phyloP scores from a whole-genome alignment of 2,113 vertebrate genomes.

The Alouatta palliata region DNA sequence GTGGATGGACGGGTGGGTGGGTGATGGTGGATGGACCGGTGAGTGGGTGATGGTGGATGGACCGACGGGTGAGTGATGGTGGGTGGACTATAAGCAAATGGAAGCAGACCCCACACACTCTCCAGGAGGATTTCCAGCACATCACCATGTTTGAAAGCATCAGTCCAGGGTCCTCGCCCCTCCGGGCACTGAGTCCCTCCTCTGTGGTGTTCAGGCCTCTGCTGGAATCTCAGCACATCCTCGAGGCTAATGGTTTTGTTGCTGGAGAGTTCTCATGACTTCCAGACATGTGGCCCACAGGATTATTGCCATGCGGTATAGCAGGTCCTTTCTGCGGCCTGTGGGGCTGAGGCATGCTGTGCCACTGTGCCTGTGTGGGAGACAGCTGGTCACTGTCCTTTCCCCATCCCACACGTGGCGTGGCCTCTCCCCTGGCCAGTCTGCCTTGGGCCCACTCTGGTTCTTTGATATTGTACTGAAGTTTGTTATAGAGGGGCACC shows the following conservation, averaged over 20 bases:
- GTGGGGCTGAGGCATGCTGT: neutral
- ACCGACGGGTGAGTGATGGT: accelerated
- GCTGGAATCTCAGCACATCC: neutral
- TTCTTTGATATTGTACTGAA: neutral
- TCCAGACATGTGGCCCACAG: accelerated
- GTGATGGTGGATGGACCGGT: too few relatives aligned
- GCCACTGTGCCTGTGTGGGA: accelerated
- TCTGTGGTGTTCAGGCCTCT: neutral
- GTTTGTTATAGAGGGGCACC: neutral
- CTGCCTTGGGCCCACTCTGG: neutral
- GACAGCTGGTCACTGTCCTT: neutral
- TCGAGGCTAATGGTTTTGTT: too few relatives aligned
- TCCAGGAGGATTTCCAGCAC: too few relatives aligned
- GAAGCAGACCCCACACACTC: neutral
- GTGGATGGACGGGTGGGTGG: too few relatives aligned
- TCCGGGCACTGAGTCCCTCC: neutral
- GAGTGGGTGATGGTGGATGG: neutral
- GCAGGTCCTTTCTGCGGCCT: neutral
- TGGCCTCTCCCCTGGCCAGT: too few relatives aligned
- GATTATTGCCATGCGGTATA: accelerated
- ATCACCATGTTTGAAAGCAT: accelerated
- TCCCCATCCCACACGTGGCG: accelerated
- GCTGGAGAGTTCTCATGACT: too few relatives aligned
- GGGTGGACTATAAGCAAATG: neutral
- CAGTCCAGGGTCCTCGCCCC: accelerated